A percentile compares a stretch with the other conserved stretches of the same genome.
Conservation (phyloP, 2,797 vertebrate species). For the Glossophaga mutica region DNA sequence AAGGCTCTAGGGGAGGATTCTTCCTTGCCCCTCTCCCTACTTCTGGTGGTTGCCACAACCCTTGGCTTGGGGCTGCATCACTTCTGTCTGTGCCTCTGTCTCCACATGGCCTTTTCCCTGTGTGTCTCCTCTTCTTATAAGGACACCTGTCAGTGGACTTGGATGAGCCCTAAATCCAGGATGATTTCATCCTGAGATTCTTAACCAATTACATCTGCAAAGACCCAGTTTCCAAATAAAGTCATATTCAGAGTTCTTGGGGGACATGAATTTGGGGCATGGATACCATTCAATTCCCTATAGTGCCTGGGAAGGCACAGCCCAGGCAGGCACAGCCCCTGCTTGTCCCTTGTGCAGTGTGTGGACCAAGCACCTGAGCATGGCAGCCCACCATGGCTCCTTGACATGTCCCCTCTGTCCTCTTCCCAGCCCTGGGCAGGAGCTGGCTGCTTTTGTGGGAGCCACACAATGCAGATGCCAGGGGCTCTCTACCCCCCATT, state of each 20-base stretch:
- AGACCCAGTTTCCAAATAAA: neutral
- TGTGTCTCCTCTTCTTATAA: neutral
- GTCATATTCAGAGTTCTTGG: neutral
- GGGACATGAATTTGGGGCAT: neutral
- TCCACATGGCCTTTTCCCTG: neutral
- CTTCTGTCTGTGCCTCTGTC: neutral
- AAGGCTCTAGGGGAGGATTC: neutral
- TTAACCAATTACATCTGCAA: neutral
- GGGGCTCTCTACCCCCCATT: neutral
- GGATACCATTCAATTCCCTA: neutral
- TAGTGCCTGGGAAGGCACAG: neutral
- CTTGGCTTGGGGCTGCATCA: neutral
- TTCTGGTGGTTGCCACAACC: neutral
- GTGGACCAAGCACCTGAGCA: neutral
- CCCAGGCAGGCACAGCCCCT: neutral
- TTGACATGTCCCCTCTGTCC: neutral
- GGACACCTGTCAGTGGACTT: neutral
- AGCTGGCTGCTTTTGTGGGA: neutral
- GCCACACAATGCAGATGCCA: neutral
- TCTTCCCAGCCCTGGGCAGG: neutral
- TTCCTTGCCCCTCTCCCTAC: too few relatives aligned
- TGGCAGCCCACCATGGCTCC: neutral
- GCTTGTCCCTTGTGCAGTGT: too few relatives aligned
- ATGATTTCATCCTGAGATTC: neutral
- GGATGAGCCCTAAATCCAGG: neutral